phyloP scores from a whole-genome alignment of 2,888 invertebrate species.

The Eurytoma californica region DNA sequence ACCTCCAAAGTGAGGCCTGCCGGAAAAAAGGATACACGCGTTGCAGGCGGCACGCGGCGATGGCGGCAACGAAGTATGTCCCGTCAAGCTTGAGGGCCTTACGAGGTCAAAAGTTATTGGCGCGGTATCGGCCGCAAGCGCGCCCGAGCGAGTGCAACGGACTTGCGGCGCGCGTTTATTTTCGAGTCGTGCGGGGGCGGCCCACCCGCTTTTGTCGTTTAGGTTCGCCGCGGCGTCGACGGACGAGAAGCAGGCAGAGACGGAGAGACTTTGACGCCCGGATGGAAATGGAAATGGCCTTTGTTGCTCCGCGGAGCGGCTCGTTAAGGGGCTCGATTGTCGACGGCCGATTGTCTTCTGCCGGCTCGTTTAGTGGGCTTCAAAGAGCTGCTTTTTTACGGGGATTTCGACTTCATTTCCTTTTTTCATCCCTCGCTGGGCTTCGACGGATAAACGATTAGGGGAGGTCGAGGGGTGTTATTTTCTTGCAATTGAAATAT shows the following conservation, averaged over 20 bases:
- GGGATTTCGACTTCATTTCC: too few species aligned
- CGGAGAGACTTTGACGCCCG: slow-evolving; percentile 24
- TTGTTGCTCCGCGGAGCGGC: slow-evolving; percentile 1
- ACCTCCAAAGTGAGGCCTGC: slow-evolving; percentile 9
- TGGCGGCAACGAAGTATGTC: not conserved
- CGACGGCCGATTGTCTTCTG: too few species aligned
- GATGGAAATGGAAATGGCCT: slow-evolving; percentile 1
- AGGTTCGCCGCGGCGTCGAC: not conserved
- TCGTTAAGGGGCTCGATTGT: slow-evolving; percentile 18
- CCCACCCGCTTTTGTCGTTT: not conserved
- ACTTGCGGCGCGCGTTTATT: slow-evolving; percentile 28
- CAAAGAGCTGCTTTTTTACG: too few species aligned
- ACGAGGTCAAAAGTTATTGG: slow-evolving; percentile 54
- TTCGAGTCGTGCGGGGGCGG: slow-evolving; percentile 16
- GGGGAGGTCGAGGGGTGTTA: too few species aligned
- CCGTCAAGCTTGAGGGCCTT: slow-evolving; percentile 51
- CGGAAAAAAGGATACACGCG: not conserved
- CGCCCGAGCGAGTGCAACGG: slow-evolving; percentile 30
- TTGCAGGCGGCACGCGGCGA: not conserved
- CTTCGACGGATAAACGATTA: too few species aligned
- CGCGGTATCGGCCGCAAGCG: slow-evolving; percentile 38
- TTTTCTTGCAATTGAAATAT: too few species aligned
- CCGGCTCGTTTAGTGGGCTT: too few species aligned
- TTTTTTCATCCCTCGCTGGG: too few species aligned
- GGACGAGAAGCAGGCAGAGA: not conserved